Evolutionary conservation across 2,113 vertebrate species (phyloP), one percentile per base, ranked within the genome.

Genomic region (Apodemus sylvaticus): DNA sequence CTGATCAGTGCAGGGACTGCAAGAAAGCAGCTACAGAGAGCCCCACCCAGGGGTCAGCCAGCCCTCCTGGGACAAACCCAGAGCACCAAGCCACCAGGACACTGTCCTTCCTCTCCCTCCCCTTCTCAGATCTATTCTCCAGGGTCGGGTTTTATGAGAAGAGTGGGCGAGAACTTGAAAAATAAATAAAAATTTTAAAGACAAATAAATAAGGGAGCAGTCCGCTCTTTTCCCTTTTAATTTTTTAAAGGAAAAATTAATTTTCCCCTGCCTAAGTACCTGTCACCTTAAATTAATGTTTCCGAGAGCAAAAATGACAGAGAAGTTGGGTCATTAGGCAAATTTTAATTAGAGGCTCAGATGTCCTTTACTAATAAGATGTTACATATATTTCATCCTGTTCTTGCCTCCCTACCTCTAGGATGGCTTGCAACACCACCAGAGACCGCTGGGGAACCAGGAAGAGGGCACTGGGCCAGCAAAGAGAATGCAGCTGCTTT

Each of bases 301-400:
- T 98, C 95, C 42, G 90, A 96, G 97, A 97, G 97, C 39, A 91
- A 98, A 98, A 98, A 98, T 98, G 98, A 98, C 4, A 36, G 98
- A 98, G 98, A 98, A 98, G 98, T 96, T 97, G 97, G 98, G 98
- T 99, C 98, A 98, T 99, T 98, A 99, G 98, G 98, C 98, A 98
- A 98, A 98, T 98, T 98, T 98, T 99, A 99, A 99, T 99, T 98
- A 98, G 97, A 98, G 96, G 76, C 98, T 99, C 97, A 98, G 98
- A 98, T 98, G 98, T 98, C 98, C 98, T 98, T 98, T 98, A 64
- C 98, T 98, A 98, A 98, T 98, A 98, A 97, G 98, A 98, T 97
- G 95, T 95, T 97, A 96, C 98, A 93, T 31, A 96, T 98, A 97
- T 98, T 98, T 98, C 97, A 96, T 2, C 22, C 83, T 22, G 26